phyloP scores from a whole-genome alignment of 2,113 vertebrate genomes.

The Lethenteron reissneri region DNA sequence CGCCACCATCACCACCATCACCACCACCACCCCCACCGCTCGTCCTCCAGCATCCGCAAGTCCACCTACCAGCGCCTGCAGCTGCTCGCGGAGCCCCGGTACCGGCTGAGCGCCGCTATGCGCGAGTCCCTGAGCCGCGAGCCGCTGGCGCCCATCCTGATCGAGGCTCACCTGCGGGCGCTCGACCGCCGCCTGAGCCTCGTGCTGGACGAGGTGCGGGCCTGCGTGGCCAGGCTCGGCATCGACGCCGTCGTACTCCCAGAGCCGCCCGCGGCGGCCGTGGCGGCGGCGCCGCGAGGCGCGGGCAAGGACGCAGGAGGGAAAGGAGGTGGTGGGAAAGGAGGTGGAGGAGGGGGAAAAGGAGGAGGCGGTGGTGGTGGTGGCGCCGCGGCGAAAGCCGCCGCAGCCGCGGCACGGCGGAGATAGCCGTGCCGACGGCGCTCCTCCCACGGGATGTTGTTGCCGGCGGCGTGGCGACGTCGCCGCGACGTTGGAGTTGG shows the following conservation, averaged over 20 bases:
- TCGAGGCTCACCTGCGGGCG: conserved; percentile 60
- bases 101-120: conserved; percentile 64
- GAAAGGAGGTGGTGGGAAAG: background rate
- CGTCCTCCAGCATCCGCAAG: conserved; percentile 43
- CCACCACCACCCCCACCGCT: background rate
- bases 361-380: background rate
- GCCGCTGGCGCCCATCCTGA: conserved; percentile 55
- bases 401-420: background rate
- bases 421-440: background rate
- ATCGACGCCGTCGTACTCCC: conserved; percentile 35
- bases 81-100: conserved; percentile 70
- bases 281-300: background rate
- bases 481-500: background rate
- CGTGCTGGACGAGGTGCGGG: conserved; percentile 44
- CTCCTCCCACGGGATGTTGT: too few species aligned
- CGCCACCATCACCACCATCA: background rate
- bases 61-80: conserved; percentile 77
- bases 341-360: background rate
- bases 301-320: too few species aligned
- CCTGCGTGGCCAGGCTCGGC: conserved; percentile 67
- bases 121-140: conserved; percentile 59
- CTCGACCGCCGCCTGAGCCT: conserved; percentile 69
- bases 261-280: background rate
- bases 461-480: background rate
- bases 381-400: background rate